phyloP scores from a whole-genome alignment of 2,113 vertebrate species.

The Phoenicopterus ruber region DNA sequence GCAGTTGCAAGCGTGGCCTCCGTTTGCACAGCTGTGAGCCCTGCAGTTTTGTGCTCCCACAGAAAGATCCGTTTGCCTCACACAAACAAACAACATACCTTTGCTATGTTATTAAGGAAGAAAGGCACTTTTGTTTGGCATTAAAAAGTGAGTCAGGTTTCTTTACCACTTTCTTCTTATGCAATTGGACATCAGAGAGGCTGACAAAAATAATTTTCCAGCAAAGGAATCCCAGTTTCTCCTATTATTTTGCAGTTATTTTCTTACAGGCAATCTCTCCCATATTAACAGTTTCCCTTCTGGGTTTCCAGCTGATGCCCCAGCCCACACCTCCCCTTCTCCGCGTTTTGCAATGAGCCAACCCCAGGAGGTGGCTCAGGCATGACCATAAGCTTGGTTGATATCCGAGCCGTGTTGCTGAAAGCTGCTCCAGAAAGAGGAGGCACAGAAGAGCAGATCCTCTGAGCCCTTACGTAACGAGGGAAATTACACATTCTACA shows the following conservation, averaged over 20 bases:
- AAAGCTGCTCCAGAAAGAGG: conserved; percentile 15
- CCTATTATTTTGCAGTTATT: background rate
- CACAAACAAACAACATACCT: background rate
- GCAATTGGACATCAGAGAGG: background rate
- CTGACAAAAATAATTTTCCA: background rate
- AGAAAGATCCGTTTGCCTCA: background rate
- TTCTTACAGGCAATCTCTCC: background rate
- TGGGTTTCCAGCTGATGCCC: background rate
- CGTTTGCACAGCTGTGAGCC: conserved; percentile 20
- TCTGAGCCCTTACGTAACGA: background rate
- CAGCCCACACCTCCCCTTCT: background rate
- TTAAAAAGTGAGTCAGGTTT: background rate
- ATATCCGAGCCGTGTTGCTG: background rate
- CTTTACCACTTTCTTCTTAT: background rate
- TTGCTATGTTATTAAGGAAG: background rate
- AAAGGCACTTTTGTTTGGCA: background rate
- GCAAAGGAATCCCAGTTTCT: background rate
- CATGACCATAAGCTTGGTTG: background rate
- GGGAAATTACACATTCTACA: background rate
- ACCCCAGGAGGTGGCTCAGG: background rate
- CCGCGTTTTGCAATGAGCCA: background rate
- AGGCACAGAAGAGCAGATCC: background rate
- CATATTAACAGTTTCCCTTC: background rate
- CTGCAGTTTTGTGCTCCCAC: background rate
- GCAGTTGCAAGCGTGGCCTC: background rate